Percentiles rank a stretch among this genome's conserved stretches.
These are phyloP conservation scores for Muntiacus reevesi DNA, from an alignment of 2,113 vertebrate species.

Conservation along the genomic window DNA sequence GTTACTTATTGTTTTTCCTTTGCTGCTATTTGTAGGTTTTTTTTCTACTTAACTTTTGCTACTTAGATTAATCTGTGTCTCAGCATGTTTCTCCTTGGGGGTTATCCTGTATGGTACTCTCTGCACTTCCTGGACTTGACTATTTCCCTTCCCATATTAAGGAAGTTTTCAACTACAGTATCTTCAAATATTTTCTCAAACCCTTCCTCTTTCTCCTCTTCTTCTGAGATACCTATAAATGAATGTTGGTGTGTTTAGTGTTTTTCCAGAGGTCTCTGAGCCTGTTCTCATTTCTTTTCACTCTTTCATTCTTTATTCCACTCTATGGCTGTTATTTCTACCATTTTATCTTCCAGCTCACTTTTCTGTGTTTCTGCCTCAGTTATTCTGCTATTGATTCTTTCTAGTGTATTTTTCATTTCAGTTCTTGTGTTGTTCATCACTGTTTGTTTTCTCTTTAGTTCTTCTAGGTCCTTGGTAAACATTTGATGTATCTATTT, in stretches of 20 bases:
- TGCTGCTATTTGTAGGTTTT: not conserved
- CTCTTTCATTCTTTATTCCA: not conserved
- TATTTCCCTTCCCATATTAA: not conserved
- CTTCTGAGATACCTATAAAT: not conserved
- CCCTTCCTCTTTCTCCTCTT: not conserved
- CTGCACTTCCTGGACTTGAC: not conserved
- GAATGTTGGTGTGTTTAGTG: not conserved
- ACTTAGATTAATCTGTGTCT: not conserved
- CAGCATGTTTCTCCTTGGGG: not conserved
- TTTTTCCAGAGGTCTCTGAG: not conserved
- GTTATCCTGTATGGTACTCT: not conserved
- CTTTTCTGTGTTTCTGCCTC: not conserved
- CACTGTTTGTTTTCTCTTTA: not conserved
- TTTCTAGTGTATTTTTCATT: not conserved
- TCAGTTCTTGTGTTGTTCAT: not conserved
- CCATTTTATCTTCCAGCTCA: not conserved
- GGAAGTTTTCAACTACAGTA: not conserved
- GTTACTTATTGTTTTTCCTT: not conserved
- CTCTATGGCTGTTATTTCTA: not conserved
- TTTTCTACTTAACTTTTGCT: not conserved
- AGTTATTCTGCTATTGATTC: not conserved
- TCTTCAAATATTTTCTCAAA: not conserved
- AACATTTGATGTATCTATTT: not conserved
- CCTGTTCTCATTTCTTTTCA: not conserved
- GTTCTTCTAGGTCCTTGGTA: not conserved